Evolutionary conservation across 2,113 vertebrate species (phyloP).

Genomic region (Pogonocichla stellata): DNA sequence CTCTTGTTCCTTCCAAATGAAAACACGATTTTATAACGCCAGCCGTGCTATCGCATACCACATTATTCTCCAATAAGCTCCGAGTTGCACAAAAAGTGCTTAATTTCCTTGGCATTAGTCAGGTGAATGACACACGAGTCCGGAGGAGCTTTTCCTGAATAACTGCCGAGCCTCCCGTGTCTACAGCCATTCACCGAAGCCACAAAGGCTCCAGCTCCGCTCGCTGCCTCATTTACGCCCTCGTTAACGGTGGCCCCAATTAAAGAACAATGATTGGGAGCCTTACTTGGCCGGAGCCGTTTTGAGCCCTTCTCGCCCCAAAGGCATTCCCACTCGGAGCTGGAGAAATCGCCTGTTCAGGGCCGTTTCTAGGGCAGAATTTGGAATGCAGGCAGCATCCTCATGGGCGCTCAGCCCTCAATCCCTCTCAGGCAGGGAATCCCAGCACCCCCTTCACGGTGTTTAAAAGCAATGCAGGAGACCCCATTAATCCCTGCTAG

Average conservation of each 20-base stretch:
- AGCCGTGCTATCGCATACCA: not conserved
- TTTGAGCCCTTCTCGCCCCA: not conserved
- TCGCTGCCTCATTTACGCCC: not conserved
- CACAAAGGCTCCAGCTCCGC: not conserved
- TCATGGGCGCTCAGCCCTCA: not conserved
- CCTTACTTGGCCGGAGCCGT: not conserved
- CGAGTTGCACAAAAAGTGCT: not conserved
- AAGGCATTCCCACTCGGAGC: not conserved
- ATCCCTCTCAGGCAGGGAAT: not conserved
- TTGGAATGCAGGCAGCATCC: not conserved
- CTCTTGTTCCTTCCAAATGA: not conserved
- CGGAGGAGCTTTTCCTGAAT: not conserved
- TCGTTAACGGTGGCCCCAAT: conserved; percentile 27
- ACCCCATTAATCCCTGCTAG: conserved; percentile 67
- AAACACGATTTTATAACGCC: not conserved
- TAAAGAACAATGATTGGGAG: not conserved
- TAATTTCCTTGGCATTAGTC: not conserved
- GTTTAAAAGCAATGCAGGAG: not conserved
- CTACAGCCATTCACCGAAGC: not conserved
- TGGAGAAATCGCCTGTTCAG: not conserved
- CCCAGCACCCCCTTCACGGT: not conserved
- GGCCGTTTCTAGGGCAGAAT: not conserved
- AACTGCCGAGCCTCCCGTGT: not conserved
- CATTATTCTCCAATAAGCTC: not conserved
- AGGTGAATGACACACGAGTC: conserved; percentile 18